Evolutionary conservation across 2,113 vertebrate species (phyloP).

Genomic region (Gymnobelideus leadbeateri): DNA sequence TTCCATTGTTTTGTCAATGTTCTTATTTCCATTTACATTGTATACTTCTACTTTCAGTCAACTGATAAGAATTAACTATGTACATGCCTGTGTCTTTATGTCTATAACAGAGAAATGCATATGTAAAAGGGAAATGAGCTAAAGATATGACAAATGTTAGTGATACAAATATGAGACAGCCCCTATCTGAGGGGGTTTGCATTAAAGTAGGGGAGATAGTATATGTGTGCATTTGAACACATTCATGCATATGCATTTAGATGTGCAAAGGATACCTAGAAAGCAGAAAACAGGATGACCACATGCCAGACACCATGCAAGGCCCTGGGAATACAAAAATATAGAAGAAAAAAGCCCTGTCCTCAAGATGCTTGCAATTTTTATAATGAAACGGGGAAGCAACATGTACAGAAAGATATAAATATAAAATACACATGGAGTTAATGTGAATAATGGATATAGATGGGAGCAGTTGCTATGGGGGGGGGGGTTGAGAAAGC

Average conservation of each 20-base stretch:
- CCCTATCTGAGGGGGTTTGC: background rate
- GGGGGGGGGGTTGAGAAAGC: background rate
- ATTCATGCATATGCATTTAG: background rate
- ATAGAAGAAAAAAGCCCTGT: background rate
- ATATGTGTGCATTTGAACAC: background rate
- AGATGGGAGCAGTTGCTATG: background rate
- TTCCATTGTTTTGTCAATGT: background rate
- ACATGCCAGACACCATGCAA: background rate
- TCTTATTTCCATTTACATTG: background rate
- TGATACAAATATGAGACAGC: background rate
- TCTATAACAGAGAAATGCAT: background rate
- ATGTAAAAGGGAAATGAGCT: background rate
- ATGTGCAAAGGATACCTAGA: background rate
- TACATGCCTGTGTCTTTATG: background rate
- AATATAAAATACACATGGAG: background rate
- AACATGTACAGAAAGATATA: background rate
- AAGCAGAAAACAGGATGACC: background rate
- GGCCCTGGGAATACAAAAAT: background rate
- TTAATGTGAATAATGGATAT: background rate
- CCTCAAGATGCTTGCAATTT: background rate
- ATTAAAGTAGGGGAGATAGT: background rate
- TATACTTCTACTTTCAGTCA: background rate
- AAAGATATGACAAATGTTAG: background rate
- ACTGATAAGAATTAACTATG: background rate
- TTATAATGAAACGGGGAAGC: background rate